Evolutionary conservation across 2,888 invertebrate species (phyloP).

Genomic region (Lobophora halterata): DNA sequence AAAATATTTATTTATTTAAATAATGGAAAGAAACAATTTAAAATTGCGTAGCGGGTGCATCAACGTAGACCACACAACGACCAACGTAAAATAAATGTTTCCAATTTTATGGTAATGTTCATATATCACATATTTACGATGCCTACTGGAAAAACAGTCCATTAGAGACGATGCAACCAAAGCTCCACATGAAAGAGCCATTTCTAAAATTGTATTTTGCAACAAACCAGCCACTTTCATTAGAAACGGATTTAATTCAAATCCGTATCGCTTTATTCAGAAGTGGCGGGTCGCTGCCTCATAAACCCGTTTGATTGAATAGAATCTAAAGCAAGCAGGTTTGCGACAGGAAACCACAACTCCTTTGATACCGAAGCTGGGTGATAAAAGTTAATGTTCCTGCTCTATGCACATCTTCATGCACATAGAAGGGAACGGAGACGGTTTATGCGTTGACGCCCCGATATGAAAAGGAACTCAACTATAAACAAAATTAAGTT

Average conservation of each 20-base stretch:
- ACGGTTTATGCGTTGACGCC: too few relatives aligned
- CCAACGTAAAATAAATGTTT: too few relatives aligned
- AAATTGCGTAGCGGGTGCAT: too few relatives aligned
- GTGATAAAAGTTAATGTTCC: conserved; percentile 12
- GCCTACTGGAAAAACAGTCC: not conserved
- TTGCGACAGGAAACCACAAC: conserved; percentile 58
- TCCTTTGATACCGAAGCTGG: conserved; percentile 42
- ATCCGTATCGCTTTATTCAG: conserved; percentile 26
- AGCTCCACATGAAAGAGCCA: not conserved
- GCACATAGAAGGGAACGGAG: too few relatives aligned
- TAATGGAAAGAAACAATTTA: too few relatives aligned
- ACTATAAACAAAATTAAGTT: too few relatives aligned
- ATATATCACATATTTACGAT: not conserved
- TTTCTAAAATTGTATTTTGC: conserved; percentile 15
- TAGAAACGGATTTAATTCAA: conserved; percentile 18
- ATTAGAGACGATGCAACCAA: conserved; percentile 6
- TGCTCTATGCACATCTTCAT: not conserved
- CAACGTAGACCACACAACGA: too few relatives aligned
- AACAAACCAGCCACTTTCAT: conserved; percentile 14
- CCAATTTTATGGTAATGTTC: too few relatives aligned
- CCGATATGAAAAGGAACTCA: too few relatives aligned
- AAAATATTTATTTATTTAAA: too few relatives aligned
- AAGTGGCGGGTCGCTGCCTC: conserved; percentile 27
- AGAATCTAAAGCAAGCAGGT: conserved; percentile 36
- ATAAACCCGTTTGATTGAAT: conserved; percentile 45